Conservation (phyloP, 2,888 invertebrate genomes). For the Gari tellinella region DNA sequence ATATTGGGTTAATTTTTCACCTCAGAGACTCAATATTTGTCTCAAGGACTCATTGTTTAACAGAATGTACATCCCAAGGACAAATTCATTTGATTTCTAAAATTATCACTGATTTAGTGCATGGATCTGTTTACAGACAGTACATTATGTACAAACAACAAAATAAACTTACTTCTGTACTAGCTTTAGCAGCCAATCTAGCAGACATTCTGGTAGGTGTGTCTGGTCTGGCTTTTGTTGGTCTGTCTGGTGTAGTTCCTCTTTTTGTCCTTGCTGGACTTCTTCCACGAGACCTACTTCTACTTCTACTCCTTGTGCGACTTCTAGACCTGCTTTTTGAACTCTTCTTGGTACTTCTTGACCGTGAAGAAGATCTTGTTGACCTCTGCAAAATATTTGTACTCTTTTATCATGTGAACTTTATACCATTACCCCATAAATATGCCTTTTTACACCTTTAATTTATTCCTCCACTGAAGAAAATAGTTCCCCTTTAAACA, state of each 20-base stretch:
- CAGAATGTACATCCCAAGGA: no score
- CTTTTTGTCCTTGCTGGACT: constrained; percentile 35
- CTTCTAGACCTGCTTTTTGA: constrained; percentile 51
- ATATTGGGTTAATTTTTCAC: no score
- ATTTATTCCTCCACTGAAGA: no score
- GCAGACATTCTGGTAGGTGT: constrained; percentile 69
- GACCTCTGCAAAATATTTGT: constrained; percentile 9
- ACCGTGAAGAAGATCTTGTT: constrained; percentile 32
- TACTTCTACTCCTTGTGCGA: constrained; percentile 65
- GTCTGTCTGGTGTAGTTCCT: constrained; percentile 33
- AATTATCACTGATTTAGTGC: no score
- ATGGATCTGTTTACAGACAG: no score
- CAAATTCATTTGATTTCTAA: no score
- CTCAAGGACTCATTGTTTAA: no score
- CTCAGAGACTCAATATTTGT: no score
- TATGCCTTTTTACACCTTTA: no score
- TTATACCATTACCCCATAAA: no score
- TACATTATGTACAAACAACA: no score
- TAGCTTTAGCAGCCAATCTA: constrained; percentile 51
- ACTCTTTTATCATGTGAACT: not conserved
- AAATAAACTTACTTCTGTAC: not conserved
- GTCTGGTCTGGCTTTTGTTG: constrained; percentile 30
- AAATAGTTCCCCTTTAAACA: no score
- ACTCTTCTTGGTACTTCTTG: constrained; percentile 51
- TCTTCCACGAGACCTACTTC: constrained; percentile 60